Conservation (phyloP, 2,888 invertebrate species). For the Tetragnatha montana region DNA sequence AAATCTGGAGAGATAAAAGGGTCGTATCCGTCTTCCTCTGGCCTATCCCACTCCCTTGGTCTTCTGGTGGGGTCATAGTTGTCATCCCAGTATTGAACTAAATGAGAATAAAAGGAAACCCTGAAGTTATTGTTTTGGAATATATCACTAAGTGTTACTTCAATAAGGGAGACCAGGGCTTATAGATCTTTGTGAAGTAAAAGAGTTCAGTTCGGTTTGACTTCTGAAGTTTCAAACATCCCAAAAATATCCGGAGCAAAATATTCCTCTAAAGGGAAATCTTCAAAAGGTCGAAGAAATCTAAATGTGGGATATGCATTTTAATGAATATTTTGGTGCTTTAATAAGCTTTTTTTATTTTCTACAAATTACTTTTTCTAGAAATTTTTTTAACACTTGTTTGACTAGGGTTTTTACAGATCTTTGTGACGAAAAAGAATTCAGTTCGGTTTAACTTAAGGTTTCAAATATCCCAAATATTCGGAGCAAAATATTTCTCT, state of each 20-base stretch:
- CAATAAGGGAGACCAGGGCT: background rate
- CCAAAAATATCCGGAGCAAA: no score
- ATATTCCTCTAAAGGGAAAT: no score
- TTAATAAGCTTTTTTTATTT: no score
- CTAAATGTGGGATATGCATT: no score
- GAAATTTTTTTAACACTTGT: no score
- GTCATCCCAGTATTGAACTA: constrained; percentile 31
- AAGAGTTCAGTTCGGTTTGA: background rate
- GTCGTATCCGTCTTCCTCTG: background rate
- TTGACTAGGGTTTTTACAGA: background rate
- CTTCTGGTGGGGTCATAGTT: constrained; percentile 8
- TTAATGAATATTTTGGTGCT: no score
- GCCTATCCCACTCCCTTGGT: constrained; percentile 2
- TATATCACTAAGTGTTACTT: background rate
- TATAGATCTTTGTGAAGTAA: background rate
- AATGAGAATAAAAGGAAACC: constrained; percentile 14
- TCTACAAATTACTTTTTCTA: no score
- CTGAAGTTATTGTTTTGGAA: background rate
- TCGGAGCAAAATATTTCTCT: no score
- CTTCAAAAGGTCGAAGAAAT: no score
- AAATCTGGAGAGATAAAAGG: background rate
- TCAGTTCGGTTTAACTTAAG: background rate
- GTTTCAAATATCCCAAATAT: background rate
- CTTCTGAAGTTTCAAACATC: background rate
- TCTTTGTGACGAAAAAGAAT: background rate